A percentile compares a stretch with the other conserved stretches of the same genome.
phyloP scores from a whole-genome alignment of 2,113 vertebrate species.

The Dascyllus trimaculatus region DNA sequence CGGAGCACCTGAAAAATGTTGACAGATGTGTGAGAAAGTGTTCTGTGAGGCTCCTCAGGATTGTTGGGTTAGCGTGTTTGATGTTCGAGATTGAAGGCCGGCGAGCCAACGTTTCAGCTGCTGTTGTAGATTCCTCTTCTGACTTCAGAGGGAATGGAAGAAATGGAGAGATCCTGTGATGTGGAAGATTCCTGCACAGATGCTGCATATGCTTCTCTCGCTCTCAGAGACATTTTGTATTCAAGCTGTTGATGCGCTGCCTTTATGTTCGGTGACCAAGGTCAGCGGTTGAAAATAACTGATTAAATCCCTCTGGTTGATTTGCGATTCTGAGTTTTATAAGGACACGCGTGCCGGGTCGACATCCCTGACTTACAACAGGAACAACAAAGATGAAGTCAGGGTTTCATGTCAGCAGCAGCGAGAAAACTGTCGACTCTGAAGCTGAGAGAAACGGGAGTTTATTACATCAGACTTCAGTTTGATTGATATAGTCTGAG shows the following conservation, averaged over 20 bases:
- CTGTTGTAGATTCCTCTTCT: slow-evolving; percentile 39
- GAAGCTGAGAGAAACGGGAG: background rate
- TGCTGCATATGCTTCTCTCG: slow-evolving; percentile 31
- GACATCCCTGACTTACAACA: slow-evolving; percentile 28
- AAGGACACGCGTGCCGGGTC: slow-evolving; percentile 22
- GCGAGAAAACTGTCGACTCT: background rate
- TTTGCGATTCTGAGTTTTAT: slow-evolving; percentile 43
- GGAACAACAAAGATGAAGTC: slow-evolving; percentile 44
- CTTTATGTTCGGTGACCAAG: slow-evolving; percentile 64
- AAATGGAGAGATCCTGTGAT: slow-evolving; percentile 56
- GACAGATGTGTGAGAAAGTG: slow-evolving; percentile 57
- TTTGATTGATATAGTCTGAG: slow-evolving; percentile 5
- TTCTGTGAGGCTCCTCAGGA: slow-evolving; percentile 44
- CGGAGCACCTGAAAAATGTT: slow-evolving; percentile 42
- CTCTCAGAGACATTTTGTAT: slow-evolving; percentile 50
- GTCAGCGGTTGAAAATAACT: slow-evolving; percentile 54
- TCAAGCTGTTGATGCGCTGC: slow-evolving; percentile 40
- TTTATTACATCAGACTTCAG: background rate
- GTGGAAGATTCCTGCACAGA: slow-evolving; percentile 45
- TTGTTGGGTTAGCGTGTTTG: slow-evolving; percentile 49
- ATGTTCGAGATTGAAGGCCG: slow-evolving; percentile 56
- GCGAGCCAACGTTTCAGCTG: slow-evolving; percentile 53
- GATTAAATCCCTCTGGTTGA: slow-evolving; percentile 57
- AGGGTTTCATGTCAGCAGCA: slow-evolving; percentile 35
- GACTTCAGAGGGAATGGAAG: slow-evolving; percentile 58